Conservation (phyloP, 2,113 vertebrate species). For the Oriolus oriolus region DNA sequence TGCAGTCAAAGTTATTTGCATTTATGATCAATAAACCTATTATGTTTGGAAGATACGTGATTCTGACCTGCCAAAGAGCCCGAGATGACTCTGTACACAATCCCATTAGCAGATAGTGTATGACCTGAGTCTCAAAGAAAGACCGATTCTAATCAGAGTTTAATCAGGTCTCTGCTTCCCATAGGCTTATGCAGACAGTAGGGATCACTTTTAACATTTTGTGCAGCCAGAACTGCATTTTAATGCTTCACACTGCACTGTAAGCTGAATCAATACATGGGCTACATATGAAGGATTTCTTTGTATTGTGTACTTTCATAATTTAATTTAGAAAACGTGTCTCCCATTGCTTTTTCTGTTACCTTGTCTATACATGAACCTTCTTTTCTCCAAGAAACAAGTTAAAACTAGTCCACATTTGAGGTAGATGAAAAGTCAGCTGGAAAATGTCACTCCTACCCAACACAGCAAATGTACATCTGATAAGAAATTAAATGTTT, state of each 20-base stretch:
- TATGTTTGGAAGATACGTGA: neutral
- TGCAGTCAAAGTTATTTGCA: neutral
- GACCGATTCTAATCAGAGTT: neutral
- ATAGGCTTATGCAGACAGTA: neutral
- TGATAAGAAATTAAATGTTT: neutral
- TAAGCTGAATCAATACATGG: neutral
- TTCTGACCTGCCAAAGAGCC: neutral
- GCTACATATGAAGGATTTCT: neutral
- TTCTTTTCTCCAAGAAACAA: neutral
- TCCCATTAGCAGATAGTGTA: fast-evolving
- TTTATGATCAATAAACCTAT: neutral
- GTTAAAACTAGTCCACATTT: neutral
- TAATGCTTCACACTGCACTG: neutral
- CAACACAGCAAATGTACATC: neutral
- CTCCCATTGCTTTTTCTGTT: neutral
- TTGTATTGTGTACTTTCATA: neutral
- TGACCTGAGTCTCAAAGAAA: neutral
- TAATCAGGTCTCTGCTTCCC: neutral
- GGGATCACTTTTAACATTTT: neutral
- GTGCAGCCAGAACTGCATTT: neutral
- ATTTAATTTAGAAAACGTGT: neutral
- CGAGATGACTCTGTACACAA: neutral
- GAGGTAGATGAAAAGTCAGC: neutral
- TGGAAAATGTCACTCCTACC: neutral
- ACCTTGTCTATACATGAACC: neutral